Base-by-base conservation (phyloP, 2,113 vertebrate species). In the Pica pica region DNA sequence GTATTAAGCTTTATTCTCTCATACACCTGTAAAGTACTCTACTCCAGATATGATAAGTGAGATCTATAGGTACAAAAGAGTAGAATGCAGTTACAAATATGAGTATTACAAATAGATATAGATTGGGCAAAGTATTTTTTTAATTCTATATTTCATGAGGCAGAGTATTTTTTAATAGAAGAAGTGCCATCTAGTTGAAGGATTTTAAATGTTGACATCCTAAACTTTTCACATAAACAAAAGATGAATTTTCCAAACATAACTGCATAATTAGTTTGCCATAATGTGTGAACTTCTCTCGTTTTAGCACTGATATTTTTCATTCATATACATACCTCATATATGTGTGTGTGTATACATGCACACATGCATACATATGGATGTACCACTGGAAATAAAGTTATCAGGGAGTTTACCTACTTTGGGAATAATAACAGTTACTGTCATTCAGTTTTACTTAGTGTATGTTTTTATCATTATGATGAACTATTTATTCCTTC, bases 321-420 rank as follows among this genome's bases (percentile, higher is more conserved):
- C 19, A 28, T 76, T 56, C 7, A 13, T 37, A 13, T 28, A 13
- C 22, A 28, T 23, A 16, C 5, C 16, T 56, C 23, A 18, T 39
- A 2, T 2, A 1, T 27, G 30, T 46, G 7, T 53, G 8, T 31
- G 20, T 26, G 3, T 24, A 8, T 20, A 13, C 8, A 15, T 13
- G 10, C 6, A 10, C n/a, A 26, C 11, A 23, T 22, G 13, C 11
- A 28, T 41, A 26, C 5, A 10, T 15, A 47, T 7, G 47, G 3
- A 42, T 26, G 1, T 50, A 56, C 8, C 7, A 19, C 6, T 65
- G 18, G 19, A 86, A 85, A 86, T 30, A 11, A 5, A 91, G 69
- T 64, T 64, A 33, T 17, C 35, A 61, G 4, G 11, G 16, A 7
- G 6, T 86, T 95, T 74, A 50, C 4, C 59, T 74, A 49, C 27